Evolutionary conservation across 2,113 vertebrate genomes (phyloP), one percentile per base, ranked within the genome.

Genomic region (Callospermophilus lateralis): DNA sequence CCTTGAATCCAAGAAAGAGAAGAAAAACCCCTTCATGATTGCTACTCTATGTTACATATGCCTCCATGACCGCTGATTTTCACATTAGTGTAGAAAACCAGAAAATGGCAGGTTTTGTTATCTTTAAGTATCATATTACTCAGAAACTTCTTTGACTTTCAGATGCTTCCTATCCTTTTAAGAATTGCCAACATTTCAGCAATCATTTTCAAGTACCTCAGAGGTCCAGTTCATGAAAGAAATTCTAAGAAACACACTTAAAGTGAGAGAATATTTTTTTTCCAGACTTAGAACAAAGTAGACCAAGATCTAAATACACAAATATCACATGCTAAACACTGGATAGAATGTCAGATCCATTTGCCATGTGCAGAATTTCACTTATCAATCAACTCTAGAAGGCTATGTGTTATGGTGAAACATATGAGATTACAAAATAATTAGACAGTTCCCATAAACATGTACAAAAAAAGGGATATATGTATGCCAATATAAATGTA

Each of bases 361-460:
- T 92, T 90, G 34, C 24, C 37, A 51, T 28, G 6, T 63, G 4
- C 20, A 72, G 17, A 6, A 48, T 84, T 84, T 90, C 80, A 74
- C 11, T 88, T 91, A 30, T 87, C 89, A 87, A 22, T 84, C 42
- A n/a, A 34, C 30, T 70, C 4, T 6, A 51, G 67, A 72, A 84
- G 16, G 24, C 61, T 84, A 61, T 30, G 8, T 42, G 11, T 73
- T 48, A 65, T 42, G 39, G 20, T 76, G 58, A 53, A 89, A 8
- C 8, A 73, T 78, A 68, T 78, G 48, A 93, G 76, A 94, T 72
- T 70, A 93, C 9, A 87, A 93, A 80, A 87, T 79, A 78, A 83
- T 81, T 48, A 90, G 84, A 42, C 83, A 81, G 53, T 77, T 87
- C 94, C 28, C 19, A 76, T 24, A 95, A 95, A 90, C 65, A 93